Evolutionary conservation across 1,140 invertebrate genomes (phyloP).

Genomic region (Ooceraea biroi): DNA sequence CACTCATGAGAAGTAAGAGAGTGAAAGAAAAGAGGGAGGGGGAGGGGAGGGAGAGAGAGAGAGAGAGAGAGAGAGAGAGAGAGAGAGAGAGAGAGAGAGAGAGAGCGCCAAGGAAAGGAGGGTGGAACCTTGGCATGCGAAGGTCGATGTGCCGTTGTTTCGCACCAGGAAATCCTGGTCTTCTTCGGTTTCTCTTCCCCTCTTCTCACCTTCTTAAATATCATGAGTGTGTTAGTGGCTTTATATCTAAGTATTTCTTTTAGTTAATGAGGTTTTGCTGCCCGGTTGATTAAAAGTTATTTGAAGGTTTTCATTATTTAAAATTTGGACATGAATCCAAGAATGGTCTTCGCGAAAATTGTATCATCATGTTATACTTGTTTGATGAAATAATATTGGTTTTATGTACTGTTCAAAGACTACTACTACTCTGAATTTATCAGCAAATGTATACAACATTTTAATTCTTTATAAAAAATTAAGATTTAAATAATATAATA

Average conservation of each 20-base stretch:
- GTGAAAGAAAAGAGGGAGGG: not conserved
- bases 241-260: constrained; percentile 54
- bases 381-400: constrained; percentile 1
- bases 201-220: constrained; percentile 37
- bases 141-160: constrained; percentile 72
- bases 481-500: not conserved
- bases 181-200: constrained; percentile 35
- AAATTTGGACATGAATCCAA: constrained; percentile 16
- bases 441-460: not conserved
- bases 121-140: constrained; percentile 67
- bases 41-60: constrained; percentile 24
- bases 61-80: constrained; percentile 49
- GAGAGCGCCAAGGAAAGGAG: constrained; percentile 53
- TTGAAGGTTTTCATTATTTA: too few species aligned
- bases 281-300: constrained; percentile 50
- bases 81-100: constrained; percentile 27
- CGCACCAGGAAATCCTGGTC: constrained; percentile 66
- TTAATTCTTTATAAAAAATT: not conserved
- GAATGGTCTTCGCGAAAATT: constrained; percentile 9
- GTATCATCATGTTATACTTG: not conserved
- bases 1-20: constrained; percentile 18
- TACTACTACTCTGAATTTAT: not conserved
- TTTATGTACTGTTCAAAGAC: not conserved
- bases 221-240: constrained; percentile 1
- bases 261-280: constrained; percentile 32